A percentile compares a stretch with the other conserved stretches of the same genome.
phyloP scores from a whole-genome alignment of 2,797 vertebrate species.

The Hypotaenidia okinawae region DNA sequence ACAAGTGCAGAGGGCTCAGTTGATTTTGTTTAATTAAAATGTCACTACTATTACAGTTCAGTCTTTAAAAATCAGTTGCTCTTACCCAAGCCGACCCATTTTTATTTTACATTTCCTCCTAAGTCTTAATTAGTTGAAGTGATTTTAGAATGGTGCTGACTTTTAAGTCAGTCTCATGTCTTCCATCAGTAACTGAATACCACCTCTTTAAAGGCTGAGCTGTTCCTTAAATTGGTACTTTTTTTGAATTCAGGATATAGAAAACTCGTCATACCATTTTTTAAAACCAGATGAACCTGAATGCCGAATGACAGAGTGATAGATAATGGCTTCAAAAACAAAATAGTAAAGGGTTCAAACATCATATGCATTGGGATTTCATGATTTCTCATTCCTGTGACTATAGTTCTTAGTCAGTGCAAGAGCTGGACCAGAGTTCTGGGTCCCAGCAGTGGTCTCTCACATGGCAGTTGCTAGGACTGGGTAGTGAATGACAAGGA shows the following conservation, averaged over 20 bases:
- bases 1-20: background rate
- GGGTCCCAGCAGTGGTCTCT: background rate
- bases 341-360: background rate
- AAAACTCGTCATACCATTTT: background rate
- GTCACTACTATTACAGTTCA: background rate
- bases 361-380: background rate
- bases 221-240: background rate
- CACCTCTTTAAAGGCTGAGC: background rate
- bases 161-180: background rate
- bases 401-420: background rate
- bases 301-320: background rate
- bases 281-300: background rate
- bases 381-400: background rate
- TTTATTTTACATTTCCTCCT: background rate
- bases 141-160: background rate
- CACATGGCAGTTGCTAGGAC: background rate
- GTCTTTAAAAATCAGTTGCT: background rate
- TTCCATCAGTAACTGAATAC: background rate
- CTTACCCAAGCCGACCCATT: background rate
- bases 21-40: background rate
- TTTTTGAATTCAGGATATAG: background rate
- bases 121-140: background rate
- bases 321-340: background rate
- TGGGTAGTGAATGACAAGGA: background rate
- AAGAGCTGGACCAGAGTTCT: background rate